These are phyloP conservation scores for Triplophysa tibetana DNA, from an alignment of 2,113 vertebrate species.

Conservation along the genomic window DNA sequence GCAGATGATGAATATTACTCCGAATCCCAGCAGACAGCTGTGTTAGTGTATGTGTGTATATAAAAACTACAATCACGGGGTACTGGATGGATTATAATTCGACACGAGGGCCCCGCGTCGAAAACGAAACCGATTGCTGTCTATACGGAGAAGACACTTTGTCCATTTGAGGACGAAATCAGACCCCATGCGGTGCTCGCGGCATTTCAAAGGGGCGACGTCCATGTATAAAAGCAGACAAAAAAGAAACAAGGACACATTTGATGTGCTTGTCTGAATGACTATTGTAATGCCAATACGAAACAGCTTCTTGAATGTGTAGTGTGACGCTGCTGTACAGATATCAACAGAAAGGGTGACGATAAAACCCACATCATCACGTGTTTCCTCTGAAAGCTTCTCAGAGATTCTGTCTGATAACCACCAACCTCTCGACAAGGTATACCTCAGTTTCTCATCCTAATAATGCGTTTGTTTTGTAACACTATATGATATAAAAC, in stretches of 20 bases:
- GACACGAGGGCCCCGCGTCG: slow-evolving; percentile 17
- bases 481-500: slow-evolving; percentile 77
- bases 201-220: slow-evolving; percentile 76
- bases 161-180: slow-evolving; percentile 62
- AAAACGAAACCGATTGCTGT: slow-evolving; percentile 28
- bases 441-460: slow-evolving; percentile 91
- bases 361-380: slow-evolving; percentile 72
- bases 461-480: slow-evolving; percentile 71
- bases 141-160: slow-evolving; percentile 60
- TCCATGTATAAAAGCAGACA: slow-evolving; percentile 22
- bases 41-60: slow-evolving; percentile 21
- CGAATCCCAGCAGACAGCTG: slow-evolving; percentile 23
- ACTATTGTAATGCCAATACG: slow-evolving; percentile 89
- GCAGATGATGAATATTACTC: slow-evolving; percentile 22
- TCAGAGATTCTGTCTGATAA: slow-evolving; percentile 82
- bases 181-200: slow-evolving; percentile 65
- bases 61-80: slow-evolving; percentile 33
- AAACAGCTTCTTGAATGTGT: slow-evolving; percentile 94
- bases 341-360: slow-evolving; percentile 68
- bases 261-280: slow-evolving; percentile 84
- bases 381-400: slow-evolving; percentile 74
- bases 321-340: slow-evolving; percentile 88
- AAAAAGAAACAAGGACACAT: slow-evolving; percentile 71
- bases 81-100: slow-evolving; percentile 39
- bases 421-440: slow-evolving; percentile 85